Conservation (phyloP, 2,113 vertebrate species). For the Pristiophorus japonicus region DNA sequence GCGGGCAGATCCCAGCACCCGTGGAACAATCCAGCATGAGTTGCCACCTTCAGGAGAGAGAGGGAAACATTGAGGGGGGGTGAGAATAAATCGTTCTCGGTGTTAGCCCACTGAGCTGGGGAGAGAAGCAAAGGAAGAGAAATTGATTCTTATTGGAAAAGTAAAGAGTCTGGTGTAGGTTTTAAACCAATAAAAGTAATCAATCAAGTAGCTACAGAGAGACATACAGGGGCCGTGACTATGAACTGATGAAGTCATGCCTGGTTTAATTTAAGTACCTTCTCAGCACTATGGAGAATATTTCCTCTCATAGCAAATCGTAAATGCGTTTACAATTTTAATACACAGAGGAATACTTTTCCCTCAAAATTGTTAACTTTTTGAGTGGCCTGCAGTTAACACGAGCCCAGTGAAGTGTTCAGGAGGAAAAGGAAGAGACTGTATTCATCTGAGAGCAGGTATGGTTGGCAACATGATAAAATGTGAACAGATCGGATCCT, state of each 20-base stretch:
- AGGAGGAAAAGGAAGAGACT: neutral
- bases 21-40: neutral
- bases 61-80: neutral
- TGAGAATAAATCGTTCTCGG: neutral
- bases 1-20: neutral
- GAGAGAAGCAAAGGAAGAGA: neutral
- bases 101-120: neutral
- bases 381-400: neutral
- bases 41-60: neutral
- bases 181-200: neutral
- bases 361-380: neutral
- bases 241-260: neutral
- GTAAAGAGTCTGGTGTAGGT: neutral
- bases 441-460: neutral
- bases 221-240: neutral
- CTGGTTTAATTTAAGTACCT: neutral
- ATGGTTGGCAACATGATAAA: neutral
- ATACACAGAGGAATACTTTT: neutral
- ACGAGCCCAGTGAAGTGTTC: neutral
- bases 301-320: neutral
- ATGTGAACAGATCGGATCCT: neutral
- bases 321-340: neutral
- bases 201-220: neutral
- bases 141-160: neutral
- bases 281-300: neutral